Conservation (phyloP, 30 jellyfish, hydroid and myxozoan genomes). For the Mastigias papua region DNA sequence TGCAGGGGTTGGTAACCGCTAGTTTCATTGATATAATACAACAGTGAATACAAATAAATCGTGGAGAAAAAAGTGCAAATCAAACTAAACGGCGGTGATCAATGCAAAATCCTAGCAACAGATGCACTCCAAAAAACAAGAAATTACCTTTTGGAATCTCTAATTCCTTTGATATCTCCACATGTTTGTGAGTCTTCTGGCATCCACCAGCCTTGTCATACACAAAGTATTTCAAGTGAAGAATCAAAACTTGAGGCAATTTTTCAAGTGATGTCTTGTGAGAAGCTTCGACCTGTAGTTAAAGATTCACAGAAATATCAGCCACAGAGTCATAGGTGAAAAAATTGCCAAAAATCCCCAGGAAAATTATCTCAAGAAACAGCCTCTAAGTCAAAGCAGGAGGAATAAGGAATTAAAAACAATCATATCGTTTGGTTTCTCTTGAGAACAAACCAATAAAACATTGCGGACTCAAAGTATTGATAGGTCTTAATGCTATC, state of each 20-base stretch:
- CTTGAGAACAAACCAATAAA: too few relatives aligned
- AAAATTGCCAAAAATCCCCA: background rate
- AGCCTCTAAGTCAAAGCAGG: too few relatives aligned
- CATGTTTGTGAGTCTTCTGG: conserved; percentile 93
- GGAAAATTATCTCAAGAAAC: background rate
- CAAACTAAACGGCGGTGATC: too few relatives aligned
- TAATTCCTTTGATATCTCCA: conserved; percentile 82
- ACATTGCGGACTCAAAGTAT: too few relatives aligned
- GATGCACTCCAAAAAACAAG: background rate
- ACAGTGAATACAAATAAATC: too few relatives aligned
- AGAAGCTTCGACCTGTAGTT: conserved; percentile 94
- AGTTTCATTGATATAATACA: too few relatives aligned
- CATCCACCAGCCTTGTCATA: conserved; percentile 96
- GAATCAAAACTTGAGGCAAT: conserved; percentile 88
- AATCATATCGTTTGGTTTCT: too few relatives aligned
- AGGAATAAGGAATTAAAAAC: too few relatives aligned
- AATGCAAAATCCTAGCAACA: too few relatives aligned
- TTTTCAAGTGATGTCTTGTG: conserved; percentile 91
- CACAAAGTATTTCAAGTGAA: conserved; percentile 94
- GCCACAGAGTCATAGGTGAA: background rate
- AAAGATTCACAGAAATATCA: background rate
- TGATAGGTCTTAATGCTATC: too few relatives aligned
- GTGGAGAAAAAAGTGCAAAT: too few relatives aligned
- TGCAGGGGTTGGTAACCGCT: too few relatives aligned
- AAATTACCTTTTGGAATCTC: conserved; percentile 82